Percentiles rank a stretch among this genome's conserved stretches.
phyloP scores from a whole-genome alignment of 2,797 vertebrate genomes.

The Rhabdophis nuchalis region DNA sequence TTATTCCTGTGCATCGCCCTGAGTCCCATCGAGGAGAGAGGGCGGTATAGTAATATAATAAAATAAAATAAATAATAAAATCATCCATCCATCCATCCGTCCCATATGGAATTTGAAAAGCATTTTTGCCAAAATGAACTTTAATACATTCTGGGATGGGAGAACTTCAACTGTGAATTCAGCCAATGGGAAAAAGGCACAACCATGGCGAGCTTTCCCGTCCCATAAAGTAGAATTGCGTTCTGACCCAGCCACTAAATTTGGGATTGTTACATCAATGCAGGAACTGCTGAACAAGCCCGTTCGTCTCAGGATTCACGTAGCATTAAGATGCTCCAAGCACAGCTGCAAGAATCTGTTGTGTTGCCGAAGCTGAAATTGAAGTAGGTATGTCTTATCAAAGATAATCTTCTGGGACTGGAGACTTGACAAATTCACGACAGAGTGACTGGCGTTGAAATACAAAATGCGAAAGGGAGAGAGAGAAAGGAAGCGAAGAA shows the following conservation, averaged over 20 bases:
- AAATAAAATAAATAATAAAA: too few relatives aligned
- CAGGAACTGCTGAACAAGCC: background rate
- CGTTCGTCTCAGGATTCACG: background rate
- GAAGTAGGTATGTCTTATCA: background rate
- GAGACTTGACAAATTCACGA: slow-evolving; percentile 34
- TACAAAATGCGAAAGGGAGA: slow-evolving; percentile 23
- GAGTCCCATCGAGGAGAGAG: too few relatives aligned
- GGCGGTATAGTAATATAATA: too few relatives aligned
- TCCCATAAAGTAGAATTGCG: background rate
- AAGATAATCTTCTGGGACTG: slow-evolving; percentile 33
- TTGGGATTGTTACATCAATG: background rate
- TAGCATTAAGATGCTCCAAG: background rate
- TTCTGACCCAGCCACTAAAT: background rate
- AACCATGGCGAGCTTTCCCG: background rate
- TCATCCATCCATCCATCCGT: too few relatives aligned
- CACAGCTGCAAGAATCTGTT: background rate
- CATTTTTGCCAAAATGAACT: background rate
- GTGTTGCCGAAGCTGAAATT: accelerated
- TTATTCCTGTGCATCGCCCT: too few relatives aligned
- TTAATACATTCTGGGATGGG: background rate
- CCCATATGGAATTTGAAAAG: background rate
- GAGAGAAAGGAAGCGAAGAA: slow-evolving; percentile 15
- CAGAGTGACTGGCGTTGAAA: slow-evolving; percentile 36
- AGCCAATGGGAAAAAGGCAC: background rate
- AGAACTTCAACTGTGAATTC: background rate